phyloP scores from a whole-genome alignment of 2,113 vertebrate species.

The Varanus komodoensis region DNA sequence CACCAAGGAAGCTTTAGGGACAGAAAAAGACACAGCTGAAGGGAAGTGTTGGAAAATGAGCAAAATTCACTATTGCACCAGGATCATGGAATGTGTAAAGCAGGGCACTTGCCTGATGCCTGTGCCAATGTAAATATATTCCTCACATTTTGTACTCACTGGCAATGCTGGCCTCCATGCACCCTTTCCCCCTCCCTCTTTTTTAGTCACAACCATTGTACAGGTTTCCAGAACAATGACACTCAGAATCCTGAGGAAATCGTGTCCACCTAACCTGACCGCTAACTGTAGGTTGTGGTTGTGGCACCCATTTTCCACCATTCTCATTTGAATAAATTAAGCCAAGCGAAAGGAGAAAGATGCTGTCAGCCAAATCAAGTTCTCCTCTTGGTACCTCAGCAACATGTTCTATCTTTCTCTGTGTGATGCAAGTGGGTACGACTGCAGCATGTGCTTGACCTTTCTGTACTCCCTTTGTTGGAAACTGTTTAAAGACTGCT shows the following conservation, averaged over 20 bases:
- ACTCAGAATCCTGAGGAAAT: neutral
- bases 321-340: neutral
- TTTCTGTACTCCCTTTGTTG: neutral
- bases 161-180: neutral
- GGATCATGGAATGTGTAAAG: neutral
- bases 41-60: neutral
- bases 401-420: neutral
- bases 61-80: neutral
- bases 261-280: no score
- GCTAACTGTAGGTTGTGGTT: neutral
- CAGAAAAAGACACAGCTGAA: neutral
- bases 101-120: neutral
- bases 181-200: neutral
- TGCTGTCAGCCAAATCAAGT: neutral
- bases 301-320: neutral
- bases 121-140: neutral
- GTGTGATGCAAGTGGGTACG: conserved; percentile 18
- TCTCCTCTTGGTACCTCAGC: neutral
- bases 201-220: neutral
- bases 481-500: conserved; percentile 4
- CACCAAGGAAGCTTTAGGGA: no score
- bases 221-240: neutral
- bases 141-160: neutral
- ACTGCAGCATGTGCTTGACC: neutral
- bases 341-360: neutral